Evolutionary conservation across 2,113 vertebrate genomes (phyloP), one percentile per base, ranked within the genome.

Genomic region (Corynorhinus townsendii): DNA sequence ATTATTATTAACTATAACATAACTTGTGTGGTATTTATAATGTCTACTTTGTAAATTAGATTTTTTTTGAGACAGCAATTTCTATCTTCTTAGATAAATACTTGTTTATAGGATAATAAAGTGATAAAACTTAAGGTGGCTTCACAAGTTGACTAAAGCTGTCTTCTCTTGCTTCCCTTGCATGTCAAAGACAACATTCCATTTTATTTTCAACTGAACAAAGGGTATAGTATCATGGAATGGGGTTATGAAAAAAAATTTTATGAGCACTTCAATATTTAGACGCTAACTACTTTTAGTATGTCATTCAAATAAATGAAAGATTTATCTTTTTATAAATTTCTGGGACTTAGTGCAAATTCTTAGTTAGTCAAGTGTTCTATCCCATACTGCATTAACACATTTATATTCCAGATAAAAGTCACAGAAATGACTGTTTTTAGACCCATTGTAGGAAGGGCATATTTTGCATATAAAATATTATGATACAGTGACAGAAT

Each of bases 401-500:
- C 95, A 92, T 95, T 97, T 96, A 91, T 95, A 94, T 95, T 97
- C 84, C 69, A 96, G 93, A 97, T 95, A 96, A 97, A 96, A 0
- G 14, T 95, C 79, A 81, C 79, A 95, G 92, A 95, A 97, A 89
- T 95, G 94, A 94, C 86, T 97, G 96, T 96, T 97, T 97, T 97
- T 93, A 97, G 95, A 89, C 97, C 94, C 62, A 90, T 86, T 95
- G 91, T 96, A 96, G 89, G 95, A 96, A 97, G 96, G 96, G 97
- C 97, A 97, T 96, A 97, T 97, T 97, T 97, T 96, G 90, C 97
- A 96, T 95, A 94, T 96, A 97, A 96, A 97, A 97, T 97, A 97
- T 97, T 97, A 95, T 97, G 96, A 96, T 96, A 95, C 90, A 96
- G 96, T 94, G 69, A 95, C 93, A 97, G 97, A 96, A 96, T 97